A percentile compares a stretch with the other conserved stretches of the same genome.
phyloP scores from a whole-genome alignment of 2,113 vertebrate species.

The Halcyon senegalensis region DNA sequence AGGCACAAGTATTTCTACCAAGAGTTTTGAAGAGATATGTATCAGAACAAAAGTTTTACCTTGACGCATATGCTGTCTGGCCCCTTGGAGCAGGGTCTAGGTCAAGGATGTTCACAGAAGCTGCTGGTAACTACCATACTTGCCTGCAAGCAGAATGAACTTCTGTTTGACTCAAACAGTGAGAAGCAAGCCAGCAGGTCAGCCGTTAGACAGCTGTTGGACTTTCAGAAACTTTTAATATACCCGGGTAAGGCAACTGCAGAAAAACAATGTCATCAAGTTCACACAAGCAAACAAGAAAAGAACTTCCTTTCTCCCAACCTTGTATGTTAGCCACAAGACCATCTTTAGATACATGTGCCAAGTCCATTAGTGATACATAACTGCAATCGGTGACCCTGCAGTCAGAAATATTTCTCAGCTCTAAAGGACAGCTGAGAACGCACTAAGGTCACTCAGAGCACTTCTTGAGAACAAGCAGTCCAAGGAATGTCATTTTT shows the following conservation, averaged over 20 bases:
- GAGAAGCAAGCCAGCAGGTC: neutral
- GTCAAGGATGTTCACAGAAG: neutral
- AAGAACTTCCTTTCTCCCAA: neutral
- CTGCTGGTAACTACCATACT: neutral
- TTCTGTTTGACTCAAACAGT: neutral
- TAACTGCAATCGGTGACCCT: neutral
- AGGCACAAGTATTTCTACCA: neutral
- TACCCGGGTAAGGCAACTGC: neutral
- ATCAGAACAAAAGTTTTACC: neutral
- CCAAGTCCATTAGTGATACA: neutral
- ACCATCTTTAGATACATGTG: neutral
- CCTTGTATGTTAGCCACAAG: neutral
- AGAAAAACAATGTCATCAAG: neutral
- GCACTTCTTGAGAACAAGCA: constrained; percentile 23
- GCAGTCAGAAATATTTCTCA: neutral
- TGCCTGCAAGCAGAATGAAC: neutral
- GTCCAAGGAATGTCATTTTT: constrained; percentile 22
- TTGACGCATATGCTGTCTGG: neutral
- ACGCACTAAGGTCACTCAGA: neutral
- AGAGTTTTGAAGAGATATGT: neutral
- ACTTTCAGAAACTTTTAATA: neutral
- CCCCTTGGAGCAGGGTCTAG: neutral
- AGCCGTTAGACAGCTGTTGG: neutral
- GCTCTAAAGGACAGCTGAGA: constrained; percentile 14
- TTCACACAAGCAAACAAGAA: neutral